Conservation (phyloP, 2,113 vertebrate species). For the Bos javanicus region DNA sequence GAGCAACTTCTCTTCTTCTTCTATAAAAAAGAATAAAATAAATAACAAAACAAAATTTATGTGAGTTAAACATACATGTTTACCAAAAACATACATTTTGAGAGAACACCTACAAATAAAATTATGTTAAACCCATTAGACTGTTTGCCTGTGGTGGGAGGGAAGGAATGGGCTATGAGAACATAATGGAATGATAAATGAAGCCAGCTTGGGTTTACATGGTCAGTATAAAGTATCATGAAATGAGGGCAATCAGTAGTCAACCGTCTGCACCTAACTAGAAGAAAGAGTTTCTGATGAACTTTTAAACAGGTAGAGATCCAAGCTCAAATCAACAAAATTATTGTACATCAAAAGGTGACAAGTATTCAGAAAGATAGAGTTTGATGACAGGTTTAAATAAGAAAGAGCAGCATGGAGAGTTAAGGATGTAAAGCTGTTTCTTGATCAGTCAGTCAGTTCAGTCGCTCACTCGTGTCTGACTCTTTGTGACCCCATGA, state of each 20-base stretch:
- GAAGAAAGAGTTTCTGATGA: neutral
- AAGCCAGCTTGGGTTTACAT: neutral
- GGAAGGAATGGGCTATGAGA: neutral
- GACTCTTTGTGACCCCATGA: neutral
- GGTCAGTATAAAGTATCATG: neutral
- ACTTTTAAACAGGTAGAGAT: neutral
- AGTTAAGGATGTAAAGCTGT: neutral
- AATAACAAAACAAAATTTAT: neutral
- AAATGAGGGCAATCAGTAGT: neutral
- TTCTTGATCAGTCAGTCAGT: neutral
- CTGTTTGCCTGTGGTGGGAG: neutral
- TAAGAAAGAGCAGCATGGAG: neutral
- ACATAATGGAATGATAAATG: neutral
- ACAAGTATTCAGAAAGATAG: neutral
- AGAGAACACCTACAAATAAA: neutral
- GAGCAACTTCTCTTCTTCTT: neutral
- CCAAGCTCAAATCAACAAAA: neutral
- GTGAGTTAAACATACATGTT: neutral
- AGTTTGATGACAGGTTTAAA: neutral
- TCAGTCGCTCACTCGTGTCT: accelerated
- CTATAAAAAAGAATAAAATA: neutral
- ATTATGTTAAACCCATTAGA: neutral
- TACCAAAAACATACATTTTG: neutral
- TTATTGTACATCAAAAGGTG: neutral
- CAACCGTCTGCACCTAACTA: neutral